phyloP scores from a whole-genome alignment of 2,888 invertebrate genomes.

The Drosophila vallismaia region DNA sequence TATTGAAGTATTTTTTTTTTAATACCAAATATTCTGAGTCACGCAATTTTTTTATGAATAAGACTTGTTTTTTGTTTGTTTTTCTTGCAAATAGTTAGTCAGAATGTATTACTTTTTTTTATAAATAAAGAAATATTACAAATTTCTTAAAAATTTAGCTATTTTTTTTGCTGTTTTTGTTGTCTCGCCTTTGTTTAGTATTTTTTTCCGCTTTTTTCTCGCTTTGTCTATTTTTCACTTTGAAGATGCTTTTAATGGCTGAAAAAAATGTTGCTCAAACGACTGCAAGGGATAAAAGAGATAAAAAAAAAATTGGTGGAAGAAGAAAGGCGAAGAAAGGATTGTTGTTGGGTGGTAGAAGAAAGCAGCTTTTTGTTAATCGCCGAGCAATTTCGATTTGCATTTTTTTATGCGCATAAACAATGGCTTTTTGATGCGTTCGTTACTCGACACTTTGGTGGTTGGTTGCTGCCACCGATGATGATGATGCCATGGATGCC shows the following conservation, averaged over 20 bases:
- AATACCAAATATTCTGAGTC: neutral
- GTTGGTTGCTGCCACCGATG: constrained; percentile 2
- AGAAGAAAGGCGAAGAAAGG: constrained; percentile 2
- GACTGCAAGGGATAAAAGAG: neutral
- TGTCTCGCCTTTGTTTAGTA: neutral
- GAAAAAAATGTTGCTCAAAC: constrained; percentile 7
- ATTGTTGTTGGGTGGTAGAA: neutral
- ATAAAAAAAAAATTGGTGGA: neutral
- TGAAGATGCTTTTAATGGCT: constrained; percentile 13
- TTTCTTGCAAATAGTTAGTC: no score
- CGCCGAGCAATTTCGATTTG: constrained; percentile 22
- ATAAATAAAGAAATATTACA: no score
- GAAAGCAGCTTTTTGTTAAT: constrained; percentile 11
- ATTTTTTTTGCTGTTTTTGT: no score
- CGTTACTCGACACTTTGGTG: constrained; percentile 27
- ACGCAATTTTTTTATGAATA: no score
- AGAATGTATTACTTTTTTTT: no score
- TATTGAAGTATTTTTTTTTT: neutral
- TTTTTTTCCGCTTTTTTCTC: neutral
- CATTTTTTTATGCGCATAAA: constrained; percentile 31
- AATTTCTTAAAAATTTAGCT: neutral
- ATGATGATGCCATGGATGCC: neutral
- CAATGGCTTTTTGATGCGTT: constrained; percentile 37
- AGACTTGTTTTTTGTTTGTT: no score
- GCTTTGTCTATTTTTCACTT: constrained; percentile 30